Evolutionary conservation across 2,113 vertebrate species (phyloP), one percentile per base, ranked within the genome.

Genomic region (Actenoides hombroni): DNA sequence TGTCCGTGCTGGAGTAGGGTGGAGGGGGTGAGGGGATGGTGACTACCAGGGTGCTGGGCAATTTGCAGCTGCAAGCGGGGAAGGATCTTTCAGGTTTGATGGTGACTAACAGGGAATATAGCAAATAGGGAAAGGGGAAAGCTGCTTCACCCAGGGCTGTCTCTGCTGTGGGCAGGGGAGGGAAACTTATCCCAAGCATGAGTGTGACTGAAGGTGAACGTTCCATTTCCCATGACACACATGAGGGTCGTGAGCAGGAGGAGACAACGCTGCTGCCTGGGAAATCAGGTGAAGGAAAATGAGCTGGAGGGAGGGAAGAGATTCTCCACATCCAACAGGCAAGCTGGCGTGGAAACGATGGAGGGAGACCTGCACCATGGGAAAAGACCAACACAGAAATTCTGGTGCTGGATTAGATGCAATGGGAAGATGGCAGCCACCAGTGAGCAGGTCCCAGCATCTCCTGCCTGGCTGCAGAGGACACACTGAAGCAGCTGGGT

Each of bases 1-100:
- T 33, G 54, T 16, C 70, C 42, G 1, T 31, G 29, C 69, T 48
- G 0, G 0, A 20, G 25, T 1, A 35, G 69, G 70, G 59, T 9
- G 64, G 67, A 61, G 10, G 24, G 44, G 14, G 42, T 29, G 59
- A 73, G 42, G 59, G 16, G 31, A 48, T 31, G 49, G 49, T 13
- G 67, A 20, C 29, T 18, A 21, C 24, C 0, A 1, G 29, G 16
- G 19, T 37, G 29, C 57, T 1, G 16, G 16, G 24, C 24, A 29
- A 11, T 56, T 51, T 81, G 48, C 1, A 0, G 17, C 61, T n/a
- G 42, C 5, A 26, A 46, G n/a, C 16, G 37, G 70, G 28, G 35
- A 67, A 85, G 18, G 35, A 40, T 86, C 49, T 46, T 46, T 48
- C 49, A 75, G 59, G 28, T n/a, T 56, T 65, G 83, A n/a, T 40